Base-by-base conservation (phyloP, 2,113 vertebrate genomes). In the Myotis lucifugus region DNA sequence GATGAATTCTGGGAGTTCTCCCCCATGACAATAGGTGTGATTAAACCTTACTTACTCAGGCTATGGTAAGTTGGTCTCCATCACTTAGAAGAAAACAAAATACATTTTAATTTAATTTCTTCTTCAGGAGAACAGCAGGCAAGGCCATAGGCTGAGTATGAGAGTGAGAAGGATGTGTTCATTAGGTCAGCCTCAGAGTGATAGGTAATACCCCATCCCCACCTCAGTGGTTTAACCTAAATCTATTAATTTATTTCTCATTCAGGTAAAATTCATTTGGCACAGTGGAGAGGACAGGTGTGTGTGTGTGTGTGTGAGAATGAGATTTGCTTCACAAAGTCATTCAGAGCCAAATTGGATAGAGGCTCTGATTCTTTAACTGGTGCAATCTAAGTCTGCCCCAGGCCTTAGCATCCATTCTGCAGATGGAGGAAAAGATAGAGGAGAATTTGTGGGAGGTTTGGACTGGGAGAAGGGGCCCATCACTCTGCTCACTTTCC, bases 101-200 rank as follows among this genome's bases (percentile, higher is more conserved):
- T 2, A 15, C 46, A 8, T 56, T 83, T 87, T 25, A 19, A 6
- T 66, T 67, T 27, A 27, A 61, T 83, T 87, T n/a, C 52, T 85
- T 46, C 32, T 84, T 67, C 13, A 11, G 13, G 2, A 56, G 46
- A 50, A 48, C 23, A 27, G 69, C 32, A 90, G 37, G 32, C 52
- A 8, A 86, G 61, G 27, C n/a, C 72, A 1, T 0, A 0, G 3
- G n/a, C 56, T 42, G 52, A 6, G 9, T 4, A 3, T 18, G 12
- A 61, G 48, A 40, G 4, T 21, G 32, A 25, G 25, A 4, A 32
- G 17, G 42, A 15, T 14, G 48, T 25, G 17, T 18, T 21, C 10
- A 14, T 59, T 8, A 54, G 54, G 56, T 34, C 37, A 85, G n/a
- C 12, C 67, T 21, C 11, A 18, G 29, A 77, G 40, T 40, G 19